Evolutionary conservation across 1,140 invertebrate genomes (phyloP), one percentile per base, ranked within the genome.

Genomic region (Drosophila miranda): DNA sequence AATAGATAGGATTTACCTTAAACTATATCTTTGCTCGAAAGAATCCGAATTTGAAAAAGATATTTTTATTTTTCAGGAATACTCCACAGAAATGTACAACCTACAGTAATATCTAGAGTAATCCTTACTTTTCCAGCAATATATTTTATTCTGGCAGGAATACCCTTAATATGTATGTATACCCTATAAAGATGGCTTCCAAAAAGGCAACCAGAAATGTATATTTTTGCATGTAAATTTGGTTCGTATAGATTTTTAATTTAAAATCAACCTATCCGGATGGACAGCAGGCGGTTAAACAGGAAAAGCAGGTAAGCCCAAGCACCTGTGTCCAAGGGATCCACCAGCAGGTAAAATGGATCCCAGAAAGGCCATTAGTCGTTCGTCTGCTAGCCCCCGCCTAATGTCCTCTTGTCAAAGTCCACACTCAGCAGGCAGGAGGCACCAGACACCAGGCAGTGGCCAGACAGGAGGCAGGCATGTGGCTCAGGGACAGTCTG

Each of bases 331-430:
- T 51, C 71, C 46, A 16, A 34, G 44, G 54, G 59, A 44, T 41
- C 50, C 34, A 30, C 23, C 23, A 30, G 50, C 55, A 43, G 57
- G 48, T 63, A 64, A 77, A 87, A 84, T 81, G 81, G 34, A 38
- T 74, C 82, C 84, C 81, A 54, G 72, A 86, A 86, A 78, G 77
- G 82, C 82, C 82, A 86, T 86, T 86, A 86, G 82, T 86, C 86
- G 81, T 86, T 86, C 77, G 81, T 78, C 77, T 84, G 61, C 63
- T 38, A 13, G 64, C 34, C 82, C 77, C 69, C 71, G 59, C 70
- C 81, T 84, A 84, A 84, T 84, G 81, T 84, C 81, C 81, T 60
- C 77, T 77, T 84, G 81, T 84, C 81, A 84, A 80, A 86, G 70
- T 67, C 64, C 71, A 52, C 45, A 68, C 55, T 42, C 50, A 55